phyloP scores from a whole-genome alignment of 2,888 invertebrate species.

The Eueremaeus valkanovi region DNA sequence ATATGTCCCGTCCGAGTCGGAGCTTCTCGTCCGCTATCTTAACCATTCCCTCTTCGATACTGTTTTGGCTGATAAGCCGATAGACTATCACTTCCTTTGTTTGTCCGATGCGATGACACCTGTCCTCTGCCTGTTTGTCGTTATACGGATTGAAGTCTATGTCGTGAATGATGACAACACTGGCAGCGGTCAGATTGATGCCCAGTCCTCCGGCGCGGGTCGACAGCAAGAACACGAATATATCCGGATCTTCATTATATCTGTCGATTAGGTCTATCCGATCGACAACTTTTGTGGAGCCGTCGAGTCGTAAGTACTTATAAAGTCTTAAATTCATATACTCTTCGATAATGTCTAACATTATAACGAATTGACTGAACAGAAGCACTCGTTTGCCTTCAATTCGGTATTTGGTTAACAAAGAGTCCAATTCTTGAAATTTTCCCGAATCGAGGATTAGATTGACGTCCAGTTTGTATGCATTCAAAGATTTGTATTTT shows the following conservation, averaged over 20 bases:
- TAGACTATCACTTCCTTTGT: slow-evolving; percentile 74
- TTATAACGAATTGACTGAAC: slow-evolving; percentile 94
- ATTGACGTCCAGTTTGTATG: slow-evolving; percentile 54
- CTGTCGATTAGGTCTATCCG: slow-evolving; percentile 85
- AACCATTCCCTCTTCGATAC: slow-evolving; percentile 89
- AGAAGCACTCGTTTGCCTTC: slow-evolving; percentile 68
- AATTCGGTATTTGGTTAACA: slow-evolving; percentile 67
- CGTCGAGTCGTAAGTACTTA: slow-evolving; percentile 78
- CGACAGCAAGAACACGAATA: slow-evolving; percentile 85
- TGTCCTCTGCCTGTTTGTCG: slow-evolving; percentile 90
- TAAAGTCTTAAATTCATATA: slow-evolving; percentile 71
- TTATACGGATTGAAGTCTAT: slow-evolving; percentile 98
- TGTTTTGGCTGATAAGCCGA: slow-evolving; percentile 74
- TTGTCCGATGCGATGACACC: slow-evolving; percentile 65
- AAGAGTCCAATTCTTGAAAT: slow-evolving; percentile 69
- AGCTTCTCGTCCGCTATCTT: slow-evolving; percentile 85
- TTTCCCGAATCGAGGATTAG: slow-evolving; percentile 80
- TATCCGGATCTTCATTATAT: slow-evolving; percentile 70
- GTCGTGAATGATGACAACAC: slow-evolving; percentile 93
- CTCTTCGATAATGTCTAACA: slow-evolving; percentile 86
- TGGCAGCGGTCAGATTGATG: slow-evolving; percentile 88
- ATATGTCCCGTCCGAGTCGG: slow-evolving; percentile 79
- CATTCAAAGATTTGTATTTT: slow-evolving; percentile 55
- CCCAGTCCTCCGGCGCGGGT: slow-evolving; percentile 94
- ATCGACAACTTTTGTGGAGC: slow-evolving; percentile 77